Conservation (phyloP, 1,140 invertebrate species). For the Stegodyphus dumicola region DNA sequence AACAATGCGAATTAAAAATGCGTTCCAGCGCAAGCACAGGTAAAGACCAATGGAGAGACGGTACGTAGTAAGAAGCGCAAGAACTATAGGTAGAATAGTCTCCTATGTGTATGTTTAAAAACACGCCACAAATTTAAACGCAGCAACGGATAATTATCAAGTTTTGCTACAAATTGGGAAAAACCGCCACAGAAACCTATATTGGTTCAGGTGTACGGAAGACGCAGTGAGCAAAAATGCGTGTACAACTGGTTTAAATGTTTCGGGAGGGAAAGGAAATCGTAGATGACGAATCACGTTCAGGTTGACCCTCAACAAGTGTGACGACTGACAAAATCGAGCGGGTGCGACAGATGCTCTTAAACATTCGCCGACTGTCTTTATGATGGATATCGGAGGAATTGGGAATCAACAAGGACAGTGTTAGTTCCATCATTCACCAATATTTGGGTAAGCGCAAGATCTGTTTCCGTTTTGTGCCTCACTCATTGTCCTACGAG, state of each 20-base stretch:
- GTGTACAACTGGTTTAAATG: background rate
- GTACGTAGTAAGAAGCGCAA: too few relatives aligned
- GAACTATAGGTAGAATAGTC: too few relatives aligned
- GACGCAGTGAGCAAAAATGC: conserved; percentile 2
- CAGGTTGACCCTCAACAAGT: background rate
- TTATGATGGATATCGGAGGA: background rate
- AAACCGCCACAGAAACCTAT: background rate
- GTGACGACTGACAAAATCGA: background rate
- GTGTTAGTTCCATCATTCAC: background rate
- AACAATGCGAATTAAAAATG: too few relatives aligned
- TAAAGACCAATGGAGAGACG: too few relatives aligned
- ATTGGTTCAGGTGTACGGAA: background rate
- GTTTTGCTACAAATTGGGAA: background rate
- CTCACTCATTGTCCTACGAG: background rate
- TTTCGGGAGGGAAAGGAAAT: background rate
- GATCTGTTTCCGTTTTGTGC: background rate
- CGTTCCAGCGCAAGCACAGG: too few relatives aligned
- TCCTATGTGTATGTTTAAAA: background rate
- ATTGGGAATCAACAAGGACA: background rate
- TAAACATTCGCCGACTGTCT: background rate
- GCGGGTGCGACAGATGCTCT: background rate
- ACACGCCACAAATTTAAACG: background rate
- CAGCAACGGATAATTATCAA: background rate
- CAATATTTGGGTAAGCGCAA: background rate
- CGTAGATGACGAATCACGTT: background rate